Evolutionary conservation across 2,888 invertebrate species (phyloP), one percentile per base, ranked within the genome.

Genomic region (Meganola albula): DNA sequence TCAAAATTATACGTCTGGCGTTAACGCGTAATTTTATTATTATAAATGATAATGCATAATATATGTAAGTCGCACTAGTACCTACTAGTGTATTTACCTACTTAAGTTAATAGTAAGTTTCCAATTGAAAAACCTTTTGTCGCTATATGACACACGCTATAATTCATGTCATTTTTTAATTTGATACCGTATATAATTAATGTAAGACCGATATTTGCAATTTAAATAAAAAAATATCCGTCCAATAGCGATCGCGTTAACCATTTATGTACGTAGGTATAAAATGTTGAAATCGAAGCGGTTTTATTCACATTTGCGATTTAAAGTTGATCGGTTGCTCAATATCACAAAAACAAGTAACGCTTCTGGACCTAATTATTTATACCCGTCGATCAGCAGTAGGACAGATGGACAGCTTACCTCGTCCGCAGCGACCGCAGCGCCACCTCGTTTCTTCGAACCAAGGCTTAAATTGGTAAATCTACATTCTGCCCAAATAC

Each of bases 31-130:
- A n/a, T n/a, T n/a, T n/a, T n/a, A n/a, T n/a, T n/a, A n/a, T n/a
- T n/a, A n/a, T n/a, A n/a, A n/a, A n/a, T n/a, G n/a, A 84, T 83
- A 82, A 84, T 82, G 74, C 78, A 80, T 82, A 74, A 75, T 58
- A 62, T 71, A 74, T 77, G n/a, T n/a, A n/a, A n/a, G n/a, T n/a
- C n/a, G n/a, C n/a, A n/a, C n/a, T n/a, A n/a, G n/a, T n/a, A n/a
- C n/a, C n/a, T n/a, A n/a, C n/a, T n/a, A n/a, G n/a, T n/a, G n/a
- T n/a, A n/a, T n/a, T n/a, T n/a, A n/a, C n/a, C n/a, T n/a, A n/a
- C n/a, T n/a, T n/a, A n/a, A n/a, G n/a, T n/a, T n/a, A n/a, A n/a
- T n/a, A n/a, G n/a, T n/a, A n/a, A n/a, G n/a, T n/a, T n/a, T n/a
- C 51, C 55, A 54, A 41, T 45, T 43, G 53, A 42, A 70, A 73